Evolutionary conservation across 2,113 vertebrate genomes (phyloP).

Genomic region (Oxyruncus cristatus): DNA sequence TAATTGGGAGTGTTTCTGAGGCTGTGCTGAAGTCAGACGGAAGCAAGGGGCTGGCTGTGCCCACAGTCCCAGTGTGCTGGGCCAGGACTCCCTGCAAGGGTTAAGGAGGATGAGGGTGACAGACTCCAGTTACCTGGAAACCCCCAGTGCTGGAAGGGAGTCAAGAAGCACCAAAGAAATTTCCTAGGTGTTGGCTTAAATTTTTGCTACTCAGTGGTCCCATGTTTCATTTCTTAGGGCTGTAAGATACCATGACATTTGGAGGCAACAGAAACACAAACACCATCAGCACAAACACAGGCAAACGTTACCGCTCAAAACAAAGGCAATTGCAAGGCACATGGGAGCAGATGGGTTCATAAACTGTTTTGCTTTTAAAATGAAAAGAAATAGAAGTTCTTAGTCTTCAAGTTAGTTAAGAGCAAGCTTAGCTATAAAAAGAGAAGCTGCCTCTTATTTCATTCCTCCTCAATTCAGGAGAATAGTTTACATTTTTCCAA

Average conservation of each 20-base stretch:
- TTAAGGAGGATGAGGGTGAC: rapidly evolving
- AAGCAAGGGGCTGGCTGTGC: not conserved
- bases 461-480: not conserved
- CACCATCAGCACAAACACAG: not conserved
- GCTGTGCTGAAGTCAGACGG: not conserved
- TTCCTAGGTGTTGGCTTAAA: not conserved
- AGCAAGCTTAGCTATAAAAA: not conserved
- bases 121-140: not conserved
- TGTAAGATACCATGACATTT: not conserved
- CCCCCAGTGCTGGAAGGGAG: not conserved
- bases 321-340: not conserved
- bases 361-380: not conserved
- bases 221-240: not conserved
- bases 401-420: not conserved
- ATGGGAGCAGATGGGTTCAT: not conserved
- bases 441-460: not conserved
- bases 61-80: rapidly evolving
- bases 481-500: not conserved
- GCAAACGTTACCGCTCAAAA: not conserved
- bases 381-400: not conserved
- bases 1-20: not conserved
- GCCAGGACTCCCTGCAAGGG: not conserved
- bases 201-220: not conserved
- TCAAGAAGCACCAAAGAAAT: not conserved
- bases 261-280: not conserved